Base-by-base conservation (phyloP, 2,888 invertebrate genomes). In the Micoletzkya japonica region DNA sequence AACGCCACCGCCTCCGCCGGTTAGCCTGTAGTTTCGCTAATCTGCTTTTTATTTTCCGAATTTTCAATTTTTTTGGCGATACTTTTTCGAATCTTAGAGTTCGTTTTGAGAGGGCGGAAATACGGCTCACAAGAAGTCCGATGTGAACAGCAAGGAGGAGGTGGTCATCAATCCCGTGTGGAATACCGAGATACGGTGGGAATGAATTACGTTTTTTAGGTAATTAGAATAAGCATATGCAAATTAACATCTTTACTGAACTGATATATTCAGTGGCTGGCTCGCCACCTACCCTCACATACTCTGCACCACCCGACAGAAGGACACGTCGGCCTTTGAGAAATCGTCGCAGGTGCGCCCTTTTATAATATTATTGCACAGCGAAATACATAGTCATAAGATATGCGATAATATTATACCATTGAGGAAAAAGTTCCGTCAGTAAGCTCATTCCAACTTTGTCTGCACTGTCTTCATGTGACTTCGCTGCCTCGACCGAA, bases 71-170 rank as follows among this genome's bases (percentile, higher is more conserved):
- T 24, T 50, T 20, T 7, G 20, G 10, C 44, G 20, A 10, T 44
- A 20, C 14, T 14, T 44, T 44, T 44, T 44, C 14, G 20, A 44
- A 10, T 44, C 20, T 44, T 10, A 44, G 10, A 10, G 10, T 44
- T 44, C 14, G 10, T 3, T 68, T 69, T 2, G n/a, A 69, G 71
- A 64, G 26, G 72, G 73, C 2, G 76, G 79, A 20, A 80, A 80
- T 60, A 80, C 84, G 14, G 81, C 84, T 0, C 84, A 83, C 70
- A 84, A 84, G 60, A 84, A 84, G 70, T 80, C 81, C 10, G 84
- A 84, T 66, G 84, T 84, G 57, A 85, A 82, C 74, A 77, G 76
- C 39, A 79, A 81, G 39, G 80, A 80, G 57, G 70, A 66, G 20
- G 80, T 78, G 34, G 72, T 69, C 6, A 69, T 80, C 36, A 61